These are phyloP conservation scores for Aphelocoma coerulescens DNA, from an alignment of 2,113 vertebrate species.

Conservation along the genomic window DNA sequence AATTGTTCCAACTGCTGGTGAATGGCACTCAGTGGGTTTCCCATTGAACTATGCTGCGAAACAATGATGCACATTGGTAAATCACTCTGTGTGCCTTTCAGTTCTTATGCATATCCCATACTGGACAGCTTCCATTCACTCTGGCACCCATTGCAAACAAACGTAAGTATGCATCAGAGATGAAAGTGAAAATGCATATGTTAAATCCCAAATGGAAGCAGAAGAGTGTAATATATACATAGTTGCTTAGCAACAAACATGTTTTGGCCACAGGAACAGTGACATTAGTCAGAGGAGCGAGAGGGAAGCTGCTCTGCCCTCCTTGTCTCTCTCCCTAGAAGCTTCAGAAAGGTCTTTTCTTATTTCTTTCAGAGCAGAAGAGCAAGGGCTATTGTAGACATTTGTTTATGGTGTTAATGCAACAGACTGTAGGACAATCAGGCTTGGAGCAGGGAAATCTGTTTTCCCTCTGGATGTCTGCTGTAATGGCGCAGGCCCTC, in stretches of 20 bases:
- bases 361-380: not conserved
- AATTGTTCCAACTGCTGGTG: slow-evolving; percentile 48
- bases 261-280: slow-evolving; percentile 49
- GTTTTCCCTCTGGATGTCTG: not conserved
- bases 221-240: slow-evolving; percentile 66
- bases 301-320: slow-evolving; percentile 31
- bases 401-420: not conserved
- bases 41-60: slow-evolving; percentile 40
- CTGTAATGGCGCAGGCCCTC: not conserved
- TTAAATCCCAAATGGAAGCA: slow-evolving; percentile 65
- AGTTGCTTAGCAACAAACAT: slow-evolving; percentile 67
- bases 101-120: slow-evolving; percentile 63
- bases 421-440: not conserved
- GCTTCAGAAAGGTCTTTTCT: not conserved
- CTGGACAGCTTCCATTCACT: slow-evolving; percentile 69
- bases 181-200: slow-evolving; percentile 70
- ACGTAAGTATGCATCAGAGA: slow-evolving; percentile 63
- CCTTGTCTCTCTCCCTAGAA: not conserved
- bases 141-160: slow-evolving; percentile 63
- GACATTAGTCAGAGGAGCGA: slow-evolving; percentile 41
- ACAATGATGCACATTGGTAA: slow-evolving; percentile 64
- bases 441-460: not conserved
- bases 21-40: slow-evolving; percentile 62
- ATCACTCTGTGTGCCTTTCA: slow-evolving; percentile 55
- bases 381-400: not conserved